Evolutionary conservation across 2,888 invertebrate species (phyloP).

Genomic region (Eurytoma adleriae): DNA sequence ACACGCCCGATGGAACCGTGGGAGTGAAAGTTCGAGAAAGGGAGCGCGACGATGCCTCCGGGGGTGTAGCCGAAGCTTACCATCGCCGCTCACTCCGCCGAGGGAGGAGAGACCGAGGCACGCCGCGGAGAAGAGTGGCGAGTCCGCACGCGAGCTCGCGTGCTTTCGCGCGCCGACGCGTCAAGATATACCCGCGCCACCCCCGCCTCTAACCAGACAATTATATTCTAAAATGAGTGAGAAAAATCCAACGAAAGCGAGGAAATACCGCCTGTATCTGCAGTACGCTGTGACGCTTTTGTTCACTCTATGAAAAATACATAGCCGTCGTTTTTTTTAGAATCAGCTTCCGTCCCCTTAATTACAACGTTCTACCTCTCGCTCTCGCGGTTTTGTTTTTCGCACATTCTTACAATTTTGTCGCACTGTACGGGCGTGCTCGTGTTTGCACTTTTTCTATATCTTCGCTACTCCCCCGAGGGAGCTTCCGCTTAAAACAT

Average conservation of each 20-base stretch:
- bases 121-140: constrained; percentile 51
- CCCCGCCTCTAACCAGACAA: constrained; percentile 2
- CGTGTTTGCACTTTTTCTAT: not conserved
- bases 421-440: not conserved
- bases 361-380: not conserved
- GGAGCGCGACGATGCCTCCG: constrained; percentile 4
- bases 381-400: too few relatives aligned
- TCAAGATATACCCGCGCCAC: constrained; percentile 10
- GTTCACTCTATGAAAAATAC: too few relatives aligned
- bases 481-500: constrained; percentile 47
- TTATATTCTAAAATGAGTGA: constrained; percentile 18
- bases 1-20: constrained; percentile 35
- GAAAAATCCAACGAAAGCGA: not conserved
- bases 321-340: too few relatives aligned
- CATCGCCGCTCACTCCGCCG: not conserved
- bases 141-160: constrained; percentile 74
- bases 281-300: not conserved
- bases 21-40: constrained; percentile 43
- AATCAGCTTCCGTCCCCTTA: too few relatives aligned
- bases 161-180: constrained; percentile 51
- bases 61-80: constrained; percentile 38
- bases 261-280: not conserved
- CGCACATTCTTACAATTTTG: not conserved
- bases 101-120: not conserved
- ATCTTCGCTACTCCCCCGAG: constrained; percentile 1